phyloP scores from a whole-genome alignment of 2,888 invertebrate species.

The Crematogaster levior region DNA sequence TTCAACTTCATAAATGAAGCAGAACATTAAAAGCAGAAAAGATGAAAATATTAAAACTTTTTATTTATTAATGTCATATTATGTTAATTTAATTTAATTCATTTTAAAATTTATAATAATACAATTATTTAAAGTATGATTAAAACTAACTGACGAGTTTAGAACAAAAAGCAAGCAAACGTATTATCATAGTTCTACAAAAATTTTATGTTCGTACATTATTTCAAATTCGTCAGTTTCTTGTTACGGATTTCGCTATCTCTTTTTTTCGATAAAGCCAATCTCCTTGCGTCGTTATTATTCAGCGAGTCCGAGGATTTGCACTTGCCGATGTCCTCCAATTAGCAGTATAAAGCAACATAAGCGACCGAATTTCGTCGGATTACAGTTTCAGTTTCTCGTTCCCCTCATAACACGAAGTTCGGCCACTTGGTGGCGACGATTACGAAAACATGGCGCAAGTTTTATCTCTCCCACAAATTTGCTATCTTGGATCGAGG shows the following conservation, averaged over 20 bases:
- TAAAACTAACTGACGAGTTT: neutral
- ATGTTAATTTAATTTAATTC: neutral
- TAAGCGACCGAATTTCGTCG: slow-evolving; percentile 32
- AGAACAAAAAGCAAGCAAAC: neutral
- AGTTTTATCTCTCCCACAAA: slow-evolving; percentile 73
- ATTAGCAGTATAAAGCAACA: slow-evolving; percentile 48
- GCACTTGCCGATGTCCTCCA: slow-evolving; percentile 46
- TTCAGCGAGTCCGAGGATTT: slow-evolving; percentile 47
- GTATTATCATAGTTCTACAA: neutral
- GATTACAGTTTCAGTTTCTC: slow-evolving; percentile 47
- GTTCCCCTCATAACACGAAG: slow-evolving; percentile 28
- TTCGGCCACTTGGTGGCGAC: slow-evolving; percentile 50
- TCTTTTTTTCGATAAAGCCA: slow-evolving; percentile 8
- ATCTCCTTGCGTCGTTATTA: slow-evolving; percentile 39
- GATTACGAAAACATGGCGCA: slow-evolving; percentile 74
- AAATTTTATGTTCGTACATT: neutral
- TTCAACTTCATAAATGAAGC: neutral
- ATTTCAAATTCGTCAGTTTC: slow-evolving; percentile 14
- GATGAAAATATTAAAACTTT: neutral
- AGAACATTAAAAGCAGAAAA: no score
- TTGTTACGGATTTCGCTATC: neutral
- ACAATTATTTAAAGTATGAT: slow-evolving; percentile 1
- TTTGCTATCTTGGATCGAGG: slow-evolving; percentile 57
- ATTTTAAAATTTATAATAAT: neutral
- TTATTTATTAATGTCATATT: no score